Base-by-base conservation (phyloP, 2,888 invertebrate genomes). In the Fissipunctia ypsillon region DNA sequence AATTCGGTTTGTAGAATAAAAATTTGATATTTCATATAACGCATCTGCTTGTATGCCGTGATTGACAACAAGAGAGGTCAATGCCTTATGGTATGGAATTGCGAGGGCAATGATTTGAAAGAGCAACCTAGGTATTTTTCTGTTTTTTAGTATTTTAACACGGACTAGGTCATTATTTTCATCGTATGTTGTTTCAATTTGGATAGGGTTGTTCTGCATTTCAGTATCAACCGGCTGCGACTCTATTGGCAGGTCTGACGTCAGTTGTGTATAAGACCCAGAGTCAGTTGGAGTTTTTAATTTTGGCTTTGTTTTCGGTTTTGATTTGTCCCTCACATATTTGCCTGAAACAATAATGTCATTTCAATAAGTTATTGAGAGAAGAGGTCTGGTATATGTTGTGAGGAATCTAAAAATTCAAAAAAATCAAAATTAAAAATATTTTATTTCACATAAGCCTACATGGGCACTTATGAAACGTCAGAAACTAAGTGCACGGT, bases 21-120 rank as follows among this genome's bases (percentile, higher is more conserved):
- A 81, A 22, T 90, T 89, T 31, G 82, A 75, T 6, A 95, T 85
- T 80, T 94, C 94, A 50, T 93, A 80, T 0, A 94, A 9, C 0
- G 80, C 78, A 4, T 78, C 83, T 16, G 74, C 78, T 41, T 89
- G 76, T 0, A 94, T 38, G 0, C 93, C 92, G 3, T 69, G 73
- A n/a, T 91, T 90, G 5, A 94, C 88, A 0, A 86, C 84, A 0
- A 94, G 66, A 0, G 84, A 86, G 2, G 72, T 85, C 1, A 94
- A 66, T 60, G 76, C 38, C 0, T 59, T 66, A n/a, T 94, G 89
- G 59, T 88, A 94, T 19, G 89, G 75, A 0, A 92, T 52, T 2
- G 91, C 88, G 0, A 94, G 68, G 0, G 83, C 86, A 0, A 94
- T 79, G 22, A 93, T 68, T 84, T 91, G 88, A 0, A 93, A 66